These are phyloP conservation scores for Drosophila serrata DNA, from an alignment of 1,140 invertebrate species.

Conservation along the genomic window DNA sequence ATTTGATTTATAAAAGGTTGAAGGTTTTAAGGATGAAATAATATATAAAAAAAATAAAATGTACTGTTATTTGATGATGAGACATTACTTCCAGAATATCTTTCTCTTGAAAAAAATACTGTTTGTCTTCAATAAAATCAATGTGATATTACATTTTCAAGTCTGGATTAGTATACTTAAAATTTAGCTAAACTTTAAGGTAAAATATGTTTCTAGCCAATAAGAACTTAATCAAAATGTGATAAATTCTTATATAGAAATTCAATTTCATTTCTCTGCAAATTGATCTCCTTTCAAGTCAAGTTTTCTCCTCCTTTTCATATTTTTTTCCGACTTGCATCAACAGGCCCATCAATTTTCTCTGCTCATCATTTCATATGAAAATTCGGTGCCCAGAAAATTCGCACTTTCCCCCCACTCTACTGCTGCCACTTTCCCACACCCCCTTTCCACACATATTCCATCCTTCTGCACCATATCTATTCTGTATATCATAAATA, in stretches of 20 bases:
- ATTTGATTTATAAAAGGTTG: not conserved
- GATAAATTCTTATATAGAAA: not conserved
- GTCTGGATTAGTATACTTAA: too few species aligned
- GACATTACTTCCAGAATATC: too few species aligned
- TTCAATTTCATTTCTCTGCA: not conserved
- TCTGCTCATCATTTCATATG: conserved; percentile 28
- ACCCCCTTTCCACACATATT: conserved; percentile 7
- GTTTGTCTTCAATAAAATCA: not conserved
- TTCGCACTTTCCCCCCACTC: conserved; percentile 3
- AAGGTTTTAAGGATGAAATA: not conserved
- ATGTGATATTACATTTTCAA: not conserved
- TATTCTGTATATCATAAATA: conserved; percentile 52
- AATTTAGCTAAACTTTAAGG: too few species aligned
- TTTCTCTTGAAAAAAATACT: too few species aligned
- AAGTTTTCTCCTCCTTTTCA: conserved; percentile 5
- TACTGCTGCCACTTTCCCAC: not conserved
- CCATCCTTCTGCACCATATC: conserved; percentile 11
- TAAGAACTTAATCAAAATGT: not conserved
- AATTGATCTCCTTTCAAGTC: conserved; percentile 27
- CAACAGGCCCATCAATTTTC: conserved; percentile 41
- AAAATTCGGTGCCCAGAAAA: conserved; percentile 14
- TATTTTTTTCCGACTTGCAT: conserved; percentile 35
- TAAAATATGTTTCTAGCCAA: not conserved
- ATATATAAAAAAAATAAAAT: too few species aligned
- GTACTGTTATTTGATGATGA: not conserved